phyloP scores from a whole-genome alignment of 1,140 invertebrate species.

The Frieseomelitta varia region DNA sequence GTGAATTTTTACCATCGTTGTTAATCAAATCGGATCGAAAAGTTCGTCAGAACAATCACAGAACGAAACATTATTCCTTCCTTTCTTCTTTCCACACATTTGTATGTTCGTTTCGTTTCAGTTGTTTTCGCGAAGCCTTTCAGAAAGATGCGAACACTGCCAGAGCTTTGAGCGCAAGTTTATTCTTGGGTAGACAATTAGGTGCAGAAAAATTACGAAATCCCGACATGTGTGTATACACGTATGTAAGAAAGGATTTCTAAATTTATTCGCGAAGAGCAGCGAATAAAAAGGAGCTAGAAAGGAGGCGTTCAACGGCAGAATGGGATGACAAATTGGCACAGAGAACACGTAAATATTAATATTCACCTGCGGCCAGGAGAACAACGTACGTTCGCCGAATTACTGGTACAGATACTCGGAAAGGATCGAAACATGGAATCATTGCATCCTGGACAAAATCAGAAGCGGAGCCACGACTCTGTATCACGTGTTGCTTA shows the following conservation, averaged over 20 bases:
- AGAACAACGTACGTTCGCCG: not conserved
- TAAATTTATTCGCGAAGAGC: constrained; percentile 11
- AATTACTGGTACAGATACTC: not conserved
- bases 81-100: not conserved
- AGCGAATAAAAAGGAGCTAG: not conserved
- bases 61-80: too few relatives aligned
- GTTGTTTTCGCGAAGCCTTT: not conserved
- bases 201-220: not conserved
- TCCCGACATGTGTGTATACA: not conserved
- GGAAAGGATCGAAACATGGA: not conserved
- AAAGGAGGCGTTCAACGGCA: not conserved
- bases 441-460: not conserved
- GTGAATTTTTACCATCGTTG: too few relatives aligned
- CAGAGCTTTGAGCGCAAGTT: not conserved
- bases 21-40: not conserved
- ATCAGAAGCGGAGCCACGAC: not conserved
- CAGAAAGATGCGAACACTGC: not conserved
- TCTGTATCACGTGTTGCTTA: not conserved
- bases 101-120: not conserved
- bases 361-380: not conserved
- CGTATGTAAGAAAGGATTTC: not conserved
- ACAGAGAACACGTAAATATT: not conserved
- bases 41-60: not conserved
- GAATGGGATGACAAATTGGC: constrained; percentile 9
- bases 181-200: not conserved